Conservation (phyloP, 2,888 invertebrate species). For the Phlogophora meticulosa region DNA sequence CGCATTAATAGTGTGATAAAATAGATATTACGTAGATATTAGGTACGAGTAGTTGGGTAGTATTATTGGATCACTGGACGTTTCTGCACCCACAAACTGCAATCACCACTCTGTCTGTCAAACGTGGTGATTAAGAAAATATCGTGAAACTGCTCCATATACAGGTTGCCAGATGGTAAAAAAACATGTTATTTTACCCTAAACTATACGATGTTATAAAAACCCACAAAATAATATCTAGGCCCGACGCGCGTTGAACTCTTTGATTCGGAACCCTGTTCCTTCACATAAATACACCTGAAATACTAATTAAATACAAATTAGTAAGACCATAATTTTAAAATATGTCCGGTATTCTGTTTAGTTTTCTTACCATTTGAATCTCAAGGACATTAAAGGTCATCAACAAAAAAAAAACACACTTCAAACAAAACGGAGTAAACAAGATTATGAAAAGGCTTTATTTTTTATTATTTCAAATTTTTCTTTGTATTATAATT, state of each 20-base stretch:
- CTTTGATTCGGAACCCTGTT: constrained; percentile 74
- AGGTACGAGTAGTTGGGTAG: too few relatives aligned
- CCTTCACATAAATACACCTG: constrained; percentile 18
- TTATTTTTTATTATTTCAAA: neutral
- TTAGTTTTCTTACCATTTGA: neutral
- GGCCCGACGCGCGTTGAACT: constrained; percentile 79
- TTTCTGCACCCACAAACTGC: too few relatives aligned
- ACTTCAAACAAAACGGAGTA: neutral
- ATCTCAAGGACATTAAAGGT: constrained; percentile 39
- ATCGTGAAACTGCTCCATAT: neutral
- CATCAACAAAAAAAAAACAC: constrained; percentile 15
- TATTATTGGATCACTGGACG: too few relatives aligned
- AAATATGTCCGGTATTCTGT: neutral
- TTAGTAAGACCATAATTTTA: neutral
- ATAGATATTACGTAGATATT: too few relatives aligned
- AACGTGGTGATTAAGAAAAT: neutral
- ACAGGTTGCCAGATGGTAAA: neutral
- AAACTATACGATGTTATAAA: neutral
- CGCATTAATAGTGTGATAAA: too few relatives aligned
- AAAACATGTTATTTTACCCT: neutral
- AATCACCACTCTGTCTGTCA: neutral
- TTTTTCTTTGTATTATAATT: neutral
- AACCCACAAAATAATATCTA: neutral
- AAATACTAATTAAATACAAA: constrained; percentile 29
- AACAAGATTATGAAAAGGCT: neutral